Percentiles rank a stretch among this genome's conserved stretches.
Evolutionary conservation across 2,888 invertebrate species (phyloP).

Genomic region (Polyommatus iphigenia): DNA sequence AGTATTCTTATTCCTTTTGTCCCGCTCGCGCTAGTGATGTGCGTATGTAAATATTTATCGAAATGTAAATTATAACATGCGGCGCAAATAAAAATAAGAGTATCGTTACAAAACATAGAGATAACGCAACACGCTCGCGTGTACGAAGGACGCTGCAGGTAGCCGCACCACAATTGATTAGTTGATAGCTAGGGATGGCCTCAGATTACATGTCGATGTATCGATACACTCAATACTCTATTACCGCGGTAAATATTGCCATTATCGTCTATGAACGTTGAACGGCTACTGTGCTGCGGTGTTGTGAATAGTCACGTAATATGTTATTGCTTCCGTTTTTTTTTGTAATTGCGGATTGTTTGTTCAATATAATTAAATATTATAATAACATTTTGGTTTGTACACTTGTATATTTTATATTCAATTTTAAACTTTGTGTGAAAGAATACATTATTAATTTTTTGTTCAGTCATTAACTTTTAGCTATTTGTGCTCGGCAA

Average conservation of each 20-base stretch:
- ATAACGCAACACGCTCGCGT: slow-evolving; percentile 35
- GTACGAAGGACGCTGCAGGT: slow-evolving; percentile 38
- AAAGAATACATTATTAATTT: no score
- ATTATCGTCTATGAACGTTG: slow-evolving; percentile 6
- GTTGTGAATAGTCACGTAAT: background rate
- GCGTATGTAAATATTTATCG: slow-evolving; percentile 12
- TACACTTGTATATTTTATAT: background rate
- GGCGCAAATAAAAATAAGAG: slow-evolving; percentile 23
- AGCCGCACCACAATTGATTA: slow-evolving; percentile 34
- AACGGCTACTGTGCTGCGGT: slow-evolving; percentile 9
- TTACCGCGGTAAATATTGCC: slow-evolving; percentile 8
- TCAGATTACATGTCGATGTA: slow-evolving; percentile 28
- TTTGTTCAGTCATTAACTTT: no score
- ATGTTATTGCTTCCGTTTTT: slow-evolving; percentile 12
- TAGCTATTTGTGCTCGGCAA: no score
- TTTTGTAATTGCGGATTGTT: background rate
- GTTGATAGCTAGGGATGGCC: slow-evolving; percentile 31
- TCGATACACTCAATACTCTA: slow-evolving; percentile 21
- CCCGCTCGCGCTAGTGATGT: background rate
- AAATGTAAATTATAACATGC: slow-evolving; percentile 17
- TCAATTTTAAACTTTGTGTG: background rate
- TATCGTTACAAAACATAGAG: slow-evolving; percentile 22
- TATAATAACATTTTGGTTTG: background rate
- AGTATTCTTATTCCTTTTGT: background rate
- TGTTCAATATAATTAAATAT: background rate